phyloP scores from a whole-genome alignment of 2,113 vertebrate species.

The Cyanocitta stelleri region DNA sequence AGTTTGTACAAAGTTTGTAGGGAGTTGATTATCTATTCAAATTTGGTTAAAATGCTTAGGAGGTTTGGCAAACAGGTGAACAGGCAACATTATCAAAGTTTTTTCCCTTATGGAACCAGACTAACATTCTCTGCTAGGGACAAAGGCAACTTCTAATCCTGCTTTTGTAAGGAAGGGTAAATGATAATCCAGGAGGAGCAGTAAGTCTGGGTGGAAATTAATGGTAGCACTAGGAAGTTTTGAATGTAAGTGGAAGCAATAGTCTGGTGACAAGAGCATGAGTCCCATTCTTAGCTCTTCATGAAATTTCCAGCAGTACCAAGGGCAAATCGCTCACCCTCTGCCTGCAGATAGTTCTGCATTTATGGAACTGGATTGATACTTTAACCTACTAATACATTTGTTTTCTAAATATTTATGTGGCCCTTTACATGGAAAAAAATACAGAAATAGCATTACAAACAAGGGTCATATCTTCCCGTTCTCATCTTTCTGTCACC shows the following conservation, averaged over 20 bases:
- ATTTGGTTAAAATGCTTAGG: background rate
- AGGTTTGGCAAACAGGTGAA: background rate
- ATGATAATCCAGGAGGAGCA: background rate
- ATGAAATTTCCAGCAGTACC: background rate
- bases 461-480: background rate
- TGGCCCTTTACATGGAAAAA: background rate
- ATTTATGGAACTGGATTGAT: background rate
- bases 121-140: background rate
- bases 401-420: background rate
- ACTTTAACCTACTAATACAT: background rate
- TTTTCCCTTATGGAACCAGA: background rate
- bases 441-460: background rate
- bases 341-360: background rate
- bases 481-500: slow-evolving; percentile 12
- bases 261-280: background rate
- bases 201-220: background rate
- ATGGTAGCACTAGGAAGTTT: background rate
- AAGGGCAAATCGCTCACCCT: rapidly evolving
- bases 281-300: rapidly evolving
- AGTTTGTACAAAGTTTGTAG: background rate
- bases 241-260: background rate
- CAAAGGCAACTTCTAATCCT: background rate
- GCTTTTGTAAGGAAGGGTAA: background rate
- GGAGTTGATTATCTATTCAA: background rate
- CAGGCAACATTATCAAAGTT: background rate